Evolutionary conservation across 2,113 vertebrate species (phyloP).

Genomic region (Lipotes vexillifer): DNA sequence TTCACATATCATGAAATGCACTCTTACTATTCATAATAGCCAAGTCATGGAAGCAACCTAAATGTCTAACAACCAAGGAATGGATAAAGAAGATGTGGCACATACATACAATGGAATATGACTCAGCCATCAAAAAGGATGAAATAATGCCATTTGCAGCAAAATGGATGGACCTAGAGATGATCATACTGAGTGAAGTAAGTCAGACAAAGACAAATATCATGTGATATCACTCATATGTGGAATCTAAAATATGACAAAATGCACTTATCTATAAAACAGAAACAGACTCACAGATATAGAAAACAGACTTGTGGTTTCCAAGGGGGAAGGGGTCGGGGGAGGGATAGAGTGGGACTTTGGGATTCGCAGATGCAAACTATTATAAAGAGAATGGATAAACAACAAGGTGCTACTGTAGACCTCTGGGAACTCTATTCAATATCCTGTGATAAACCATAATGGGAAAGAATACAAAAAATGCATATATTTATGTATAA

Average conservation of each 20-base stretch:
- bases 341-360: not conserved
- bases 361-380: accelerated
- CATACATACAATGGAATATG: accelerated
- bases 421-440: accelerated
- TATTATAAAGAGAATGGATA: not conserved
- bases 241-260: too few relatives aligned
- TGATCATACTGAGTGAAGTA: not conserved
- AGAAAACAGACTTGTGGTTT: not conserved
- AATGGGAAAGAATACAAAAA: not conserved
- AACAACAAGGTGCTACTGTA: not conserved
- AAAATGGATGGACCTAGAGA: not conserved
- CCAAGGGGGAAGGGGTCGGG: accelerated
- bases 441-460: not conserved
- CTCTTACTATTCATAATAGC: not conserved
- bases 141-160: accelerated
- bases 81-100: not conserved
- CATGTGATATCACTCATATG: too few relatives aligned
- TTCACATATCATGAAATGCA: not conserved
- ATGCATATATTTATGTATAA: not conserved
- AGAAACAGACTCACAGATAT: not conserved
- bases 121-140: not conserved
- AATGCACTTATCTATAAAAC: not conserved
- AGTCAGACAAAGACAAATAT: not conserved
- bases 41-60: not conserved
- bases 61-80: accelerated